A percentile compares a stretch with the other conserved stretches of the same genome.
Conservation (phyloP, 2,797 vertebrate genomes). For the Enteromius afrohamiltoni region DNA sequence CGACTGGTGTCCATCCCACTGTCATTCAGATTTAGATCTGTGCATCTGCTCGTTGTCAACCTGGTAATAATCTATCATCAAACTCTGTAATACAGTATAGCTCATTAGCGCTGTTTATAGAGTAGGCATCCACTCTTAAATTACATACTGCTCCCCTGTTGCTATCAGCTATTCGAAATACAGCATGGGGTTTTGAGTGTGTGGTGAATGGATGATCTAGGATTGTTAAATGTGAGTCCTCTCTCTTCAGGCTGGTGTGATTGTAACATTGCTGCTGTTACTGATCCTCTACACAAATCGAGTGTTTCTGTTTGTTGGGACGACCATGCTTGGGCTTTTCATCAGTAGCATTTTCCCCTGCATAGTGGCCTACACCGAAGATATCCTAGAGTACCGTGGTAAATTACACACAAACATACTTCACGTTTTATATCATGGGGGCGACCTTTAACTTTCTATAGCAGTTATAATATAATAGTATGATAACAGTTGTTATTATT, state of each 20-base stretch:
- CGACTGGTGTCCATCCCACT: conserved; percentile 92
- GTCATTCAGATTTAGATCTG: conserved; percentile 86
- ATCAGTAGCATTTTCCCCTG: conserved; percentile 97
- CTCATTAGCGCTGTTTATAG: background rate
- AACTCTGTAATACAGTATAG: conserved; percentile 28
- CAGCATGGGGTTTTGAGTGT: background rate
- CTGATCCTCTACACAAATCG: conserved; percentile 87
- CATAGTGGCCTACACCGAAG: conserved; percentile 93
- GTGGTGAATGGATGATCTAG: background rate
- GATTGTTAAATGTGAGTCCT: background rate
- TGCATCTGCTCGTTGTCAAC: conserved; percentile 89
- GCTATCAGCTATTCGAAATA: background rate
- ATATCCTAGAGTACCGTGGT: conserved; percentile 93
- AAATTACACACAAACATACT: conserved; percentile 32
- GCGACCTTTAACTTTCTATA: background rate
- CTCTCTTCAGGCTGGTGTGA: conserved; percentile 83
- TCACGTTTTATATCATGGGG: background rate
- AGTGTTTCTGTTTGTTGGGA: conserved; percentile 89
- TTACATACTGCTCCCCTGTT: conserved; percentile 6
- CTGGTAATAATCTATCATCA: conserved; percentile 77
- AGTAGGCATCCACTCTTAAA: background rate
- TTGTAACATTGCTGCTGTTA: conserved; percentile 86
- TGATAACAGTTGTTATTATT: background rate
- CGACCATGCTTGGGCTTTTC: conserved; percentile 89
- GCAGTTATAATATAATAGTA: background rate